These are phyloP conservation scores for Xenopus laevis DNA, from an alignment of 2,113 vertebrate species.

Conservation along the genomic window DNA sequence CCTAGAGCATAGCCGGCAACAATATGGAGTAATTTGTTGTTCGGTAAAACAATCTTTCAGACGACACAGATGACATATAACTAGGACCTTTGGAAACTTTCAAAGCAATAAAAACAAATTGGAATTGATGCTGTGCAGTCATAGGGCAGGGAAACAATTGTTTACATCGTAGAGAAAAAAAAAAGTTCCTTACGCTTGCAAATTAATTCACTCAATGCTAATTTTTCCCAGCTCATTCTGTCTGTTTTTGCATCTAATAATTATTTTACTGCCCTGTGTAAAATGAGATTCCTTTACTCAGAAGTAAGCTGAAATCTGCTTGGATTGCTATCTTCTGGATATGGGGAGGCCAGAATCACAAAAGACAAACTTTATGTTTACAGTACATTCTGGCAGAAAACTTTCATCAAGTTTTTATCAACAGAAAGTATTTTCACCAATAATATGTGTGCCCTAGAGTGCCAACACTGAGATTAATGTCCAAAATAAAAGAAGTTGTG, in stretches of 20 bases:
- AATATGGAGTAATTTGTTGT: slow-evolving; percentile 21
- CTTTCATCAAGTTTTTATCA: no score
- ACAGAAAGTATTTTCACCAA: no score
- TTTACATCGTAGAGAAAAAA: slow-evolving; percentile 17
- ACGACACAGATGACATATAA: slow-evolving; percentile 13
- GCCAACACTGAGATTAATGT: no score
- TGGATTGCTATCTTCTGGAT: no score
- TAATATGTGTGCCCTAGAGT: no score
- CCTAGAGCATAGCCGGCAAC: slow-evolving; percentile 28
- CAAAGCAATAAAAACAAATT: slow-evolving; percentile 39
- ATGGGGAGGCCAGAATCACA: no score
- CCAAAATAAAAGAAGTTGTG: no score
- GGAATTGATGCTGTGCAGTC: slow-evolving; percentile 36
- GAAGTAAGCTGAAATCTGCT: neutral
- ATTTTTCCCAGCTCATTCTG: slow-evolving; percentile 14
- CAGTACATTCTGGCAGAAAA: no score
- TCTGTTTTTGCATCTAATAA: slow-evolving; percentile 6
- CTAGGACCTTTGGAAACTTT: slow-evolving; percentile 16
- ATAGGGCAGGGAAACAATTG: slow-evolving; percentile 17
- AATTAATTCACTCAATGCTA: slow-evolving; percentile 23
- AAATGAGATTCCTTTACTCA: neutral
- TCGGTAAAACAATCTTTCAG: slow-evolving; percentile 35
- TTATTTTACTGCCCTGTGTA: slow-evolving; percentile 15
- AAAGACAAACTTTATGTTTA: no score
- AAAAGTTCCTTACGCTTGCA: slow-evolving; percentile 11